Base-by-base conservation (phyloP, 2,113 vertebrate genomes). In the Prochilodus magdalenae region DNA sequence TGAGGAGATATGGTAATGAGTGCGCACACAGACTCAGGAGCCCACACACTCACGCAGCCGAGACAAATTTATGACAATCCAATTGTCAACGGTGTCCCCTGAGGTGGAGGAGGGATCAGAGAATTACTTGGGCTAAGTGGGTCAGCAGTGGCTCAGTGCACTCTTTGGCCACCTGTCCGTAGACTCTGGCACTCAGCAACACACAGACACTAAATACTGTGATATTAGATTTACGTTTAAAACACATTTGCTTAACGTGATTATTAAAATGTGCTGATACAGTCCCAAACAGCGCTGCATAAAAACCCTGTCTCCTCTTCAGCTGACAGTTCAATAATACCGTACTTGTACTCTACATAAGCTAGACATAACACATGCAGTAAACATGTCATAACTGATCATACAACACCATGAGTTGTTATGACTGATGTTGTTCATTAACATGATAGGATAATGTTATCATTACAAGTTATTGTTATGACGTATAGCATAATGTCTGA, bases 91-190 rank as follows among this genome's bases (percentile, higher is more conserved):
- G 16, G 7, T 55, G 72, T 53, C n/a, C 0, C 16, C 29, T 81
- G 63, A 81, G 66, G 18, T 75, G 53, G 36, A 44, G 14, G 30
- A 67, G 36, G 72, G 79, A 81, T 81, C 62, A 75, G 72, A 65
- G 80, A 75, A 69, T 82, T 82, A 82, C 73, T 44, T 0, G 15
- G 30, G 80, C 65, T 69, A 69, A 82, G 63, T 57, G 49, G 73
- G 63, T 82, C 65, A 70, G 7, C 30, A n/a, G 15, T 53, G 73
- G 63, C 73, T 82, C 71, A 60, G 24, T 12, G n/a, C 24, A 33
- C 72, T 81, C 33, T 57, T 81, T 82, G 65, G 53, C 63, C 70
- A 80, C 20, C 70, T 80, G 79, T 73, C 73, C 33, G n/a, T 69
- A 74, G 65, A 81, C 60, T 49, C 14, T 69, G 53, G 62, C 36